Conservation (phyloP, 2,113 vertebrate genomes). For the Lasiurus cinereus region DNA sequence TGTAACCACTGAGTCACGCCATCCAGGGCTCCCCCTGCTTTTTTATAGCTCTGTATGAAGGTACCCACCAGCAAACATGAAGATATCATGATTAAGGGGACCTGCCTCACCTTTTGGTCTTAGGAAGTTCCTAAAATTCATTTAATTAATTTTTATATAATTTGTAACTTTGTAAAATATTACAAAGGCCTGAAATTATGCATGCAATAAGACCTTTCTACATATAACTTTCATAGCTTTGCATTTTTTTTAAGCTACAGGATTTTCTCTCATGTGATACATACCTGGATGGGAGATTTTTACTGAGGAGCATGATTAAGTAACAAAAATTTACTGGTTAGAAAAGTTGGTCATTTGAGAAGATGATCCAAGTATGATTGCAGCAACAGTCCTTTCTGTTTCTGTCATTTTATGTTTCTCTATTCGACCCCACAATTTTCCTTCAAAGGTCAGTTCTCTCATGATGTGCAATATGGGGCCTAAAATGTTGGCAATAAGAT, state of each 20-base stretch:
- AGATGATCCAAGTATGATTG: neutral
- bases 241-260: neutral
- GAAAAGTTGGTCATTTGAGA: conserved; percentile 56
- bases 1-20: too few species aligned
- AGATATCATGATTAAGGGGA: neutral
- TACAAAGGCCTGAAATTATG: neutral
- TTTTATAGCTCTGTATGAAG: neutral
- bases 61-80: neutral
- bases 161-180: conserved; percentile 33
- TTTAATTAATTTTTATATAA: conserved; percentile 23
- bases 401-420: conserved; percentile 54
- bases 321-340: neutral
- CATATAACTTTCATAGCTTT: neutral
- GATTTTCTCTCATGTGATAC: neutral
- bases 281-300: conserved; percentile 1
- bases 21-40: neutral
- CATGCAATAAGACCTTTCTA: neutral
- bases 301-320: conserved; percentile 52
- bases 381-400: conserved; percentile 46
- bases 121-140: neutral
- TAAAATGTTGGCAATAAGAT: conserved; percentile 72
- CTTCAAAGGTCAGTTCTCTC: conserved; percentile 63
- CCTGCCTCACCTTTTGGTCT: neutral
- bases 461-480: conserved; percentile 19
- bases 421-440: conserved; percentile 39